Evolutionary conservation across 2,888 invertebrate species (phyloP), one percentile per base, ranked within the genome.

Genomic region (Mycalesis mineus): DNA sequence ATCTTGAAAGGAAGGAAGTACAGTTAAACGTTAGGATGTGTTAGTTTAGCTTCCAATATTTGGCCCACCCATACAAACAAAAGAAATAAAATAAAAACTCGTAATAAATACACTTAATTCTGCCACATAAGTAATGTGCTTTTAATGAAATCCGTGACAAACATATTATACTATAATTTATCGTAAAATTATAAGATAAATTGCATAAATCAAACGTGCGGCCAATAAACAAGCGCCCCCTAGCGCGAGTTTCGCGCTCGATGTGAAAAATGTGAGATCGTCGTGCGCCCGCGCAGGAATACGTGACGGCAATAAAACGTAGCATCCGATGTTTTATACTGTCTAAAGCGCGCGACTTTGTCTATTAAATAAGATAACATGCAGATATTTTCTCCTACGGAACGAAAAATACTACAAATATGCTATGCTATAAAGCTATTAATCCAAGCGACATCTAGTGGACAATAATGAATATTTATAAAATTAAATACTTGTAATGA

Each of bases 181-280:
- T 62, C 58, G 58, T 54, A 49, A 55, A 62, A 66, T 60, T 62
- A 62, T 57, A 65, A 68, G 72, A 73, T 70, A 73, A 72, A 74
- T 74, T 63, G 68, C 63, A 69, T 72, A 69, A 72, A 82, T 80
- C 77, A 80, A 75, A 78, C 80, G 75, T 78, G 77, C 72, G 65
- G 67, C 58, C 66, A 68, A 76, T 77, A 79, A 79, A 80, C 71
- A 71, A 69, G 65, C 68, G 70, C 74, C 75, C 76, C 75, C 72
- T 71, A 64, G 76, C 65, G 77, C 58, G 71, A 51, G 65, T 63
- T 67, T 59, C 55, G 62, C 63, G 63, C 60, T 40, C 8, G 49
- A 36, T 53, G 69, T 76, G 77, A 82, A 69, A 76, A 81, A 82
- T 80, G 76, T 60, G 61, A 67, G 67, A 64, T 64, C 74, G 69